These are phyloP conservation scores for Ophonus ardosiacus DNA, from an alignment of 2,888 invertebrate genomes.

Conservation along the genomic window DNA sequence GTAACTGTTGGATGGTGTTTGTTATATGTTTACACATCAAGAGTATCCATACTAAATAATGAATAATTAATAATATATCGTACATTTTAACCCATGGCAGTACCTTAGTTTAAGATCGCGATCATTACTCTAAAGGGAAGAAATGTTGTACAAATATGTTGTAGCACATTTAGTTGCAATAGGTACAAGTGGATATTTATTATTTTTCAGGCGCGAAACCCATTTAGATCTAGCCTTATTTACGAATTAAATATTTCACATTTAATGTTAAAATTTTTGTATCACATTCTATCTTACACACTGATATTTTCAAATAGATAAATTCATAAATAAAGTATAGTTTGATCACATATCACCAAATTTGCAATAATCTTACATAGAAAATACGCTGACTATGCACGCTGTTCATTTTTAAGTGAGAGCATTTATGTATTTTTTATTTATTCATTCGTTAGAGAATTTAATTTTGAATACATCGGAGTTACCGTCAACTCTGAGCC, in stretches of 20 bases:
- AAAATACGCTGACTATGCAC: too few relatives aligned
- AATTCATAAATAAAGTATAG: conserved; percentile 2
- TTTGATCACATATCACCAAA: neutral
- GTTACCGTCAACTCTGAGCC: too few relatives aligned
- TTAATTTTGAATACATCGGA: too few relatives aligned
- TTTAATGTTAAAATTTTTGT: neutral
- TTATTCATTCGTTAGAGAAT: too few relatives aligned
- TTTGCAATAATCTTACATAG: too few relatives aligned
- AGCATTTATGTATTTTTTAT: too few relatives aligned
- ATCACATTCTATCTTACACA: neutral
- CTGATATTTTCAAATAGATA: conserved; percentile 4
- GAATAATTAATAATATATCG: conserved; percentile 55
- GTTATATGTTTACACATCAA: conserved; percentile 44
- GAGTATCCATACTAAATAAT: conserved; percentile 58
- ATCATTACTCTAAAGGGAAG: conserved; percentile 55
- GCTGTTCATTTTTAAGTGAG: too few relatives aligned
- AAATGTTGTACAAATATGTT: conserved; percentile 59
- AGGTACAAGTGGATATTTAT: conserved; percentile 49
- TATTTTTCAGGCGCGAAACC: neutral
- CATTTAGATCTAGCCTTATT: neutral
- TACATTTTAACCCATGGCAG: conserved; percentile 62
- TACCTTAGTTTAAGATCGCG: conserved; percentile 59
- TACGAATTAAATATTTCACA: neutral
- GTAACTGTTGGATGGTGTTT: conserved; percentile 17
- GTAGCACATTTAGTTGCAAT: conserved; percentile 56